phyloP scores from a whole-genome alignment of 2,888 invertebrate species.

The Drosophila diplacantha region DNA sequence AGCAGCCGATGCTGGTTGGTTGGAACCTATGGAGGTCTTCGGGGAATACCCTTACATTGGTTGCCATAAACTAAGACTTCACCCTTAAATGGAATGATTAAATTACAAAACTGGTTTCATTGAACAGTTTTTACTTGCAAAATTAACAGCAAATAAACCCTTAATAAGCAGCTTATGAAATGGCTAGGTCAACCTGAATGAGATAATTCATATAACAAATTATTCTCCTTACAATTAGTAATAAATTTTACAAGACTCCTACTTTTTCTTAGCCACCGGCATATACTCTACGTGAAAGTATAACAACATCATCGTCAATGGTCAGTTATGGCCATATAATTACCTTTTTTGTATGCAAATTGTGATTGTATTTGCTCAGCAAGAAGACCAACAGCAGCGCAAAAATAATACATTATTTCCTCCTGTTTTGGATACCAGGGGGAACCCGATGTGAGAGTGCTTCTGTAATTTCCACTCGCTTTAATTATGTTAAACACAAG shows the following conservation, averaged over 20 bases:
- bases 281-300: slow-evolving; percentile 1
- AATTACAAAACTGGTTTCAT: no score
- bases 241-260: not conserved
- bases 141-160: no score
- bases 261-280: no score
- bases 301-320: slow-evolving; percentile 9
- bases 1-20: slow-evolving; percentile 18
- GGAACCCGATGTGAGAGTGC: slow-evolving; percentile 19
- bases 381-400: slow-evolving; percentile 13
- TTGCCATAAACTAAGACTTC: no score
- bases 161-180: no score
- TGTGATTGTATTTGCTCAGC: slow-evolving; percentile 54
- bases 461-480: slow-evolving; percentile 65
- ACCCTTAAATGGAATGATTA: not conserved
- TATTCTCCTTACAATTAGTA: not conserved
- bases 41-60: slow-evolving; percentile 15
- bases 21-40: not conserved
- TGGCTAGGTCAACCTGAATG: no score
- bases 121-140: no score
- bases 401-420: slow-evolving; percentile 33
- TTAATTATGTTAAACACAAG: slow-evolving; percentile 71
- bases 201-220: no score
- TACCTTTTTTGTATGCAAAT: slow-evolving; percentile 54
- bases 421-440: slow-evolving; percentile 5
- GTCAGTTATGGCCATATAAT: slow-evolving; percentile 50